Evolutionary conservation across 2,888 invertebrate genomes (phyloP), one percentile per base, ranked within the genome.

Genomic region (Tuberolachnus salignus): DNA sequence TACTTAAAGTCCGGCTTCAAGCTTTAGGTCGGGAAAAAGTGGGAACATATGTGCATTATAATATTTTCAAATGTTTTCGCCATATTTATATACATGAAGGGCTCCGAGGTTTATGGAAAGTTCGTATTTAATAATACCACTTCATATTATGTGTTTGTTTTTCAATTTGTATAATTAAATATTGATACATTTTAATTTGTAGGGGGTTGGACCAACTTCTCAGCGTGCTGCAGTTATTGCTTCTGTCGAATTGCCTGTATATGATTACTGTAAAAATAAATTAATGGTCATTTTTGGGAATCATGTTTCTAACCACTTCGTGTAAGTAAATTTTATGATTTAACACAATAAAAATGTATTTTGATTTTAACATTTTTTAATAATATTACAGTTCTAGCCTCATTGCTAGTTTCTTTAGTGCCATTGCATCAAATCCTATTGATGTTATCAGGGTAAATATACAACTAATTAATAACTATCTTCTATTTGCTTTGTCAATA

Each of bases 1-100:
- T 97, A 64, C 89, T 97, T 49, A 97, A 97, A 89, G 97, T 97
- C 82, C 90, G 97, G 81, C 94, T 97, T 94, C 97, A 97, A 89
- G 92, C 93, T 26, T 86, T 87, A 69, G 88, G 88, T 66, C 83
- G 85, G 23, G 21, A 64, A 23, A 63, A 64, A 64, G 23, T 49
- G 6, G 51, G 49, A 59, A 46, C 42, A 13, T 84, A 85, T 66
- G 83, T 86, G 59, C 85, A 86, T 80, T 82, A 86, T 66, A 88
- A 89, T 46, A 87, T 97, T 82, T 87, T 92, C 57, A 88, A 90
- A n/a, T 93, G 94, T 83, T 94, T 97, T 86, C 87, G 88, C 80
- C 92, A 93, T 84, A 93, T 97, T 81, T 94, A 94, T 86, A 88
- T 88, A 81, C 88, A 90, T 83, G 97, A 97, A 87, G 97, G 97